Evolutionary conservation across 1,140 invertebrate genomes (phyloP).

Genomic region (Eupristina koningsbergeri): DNA sequence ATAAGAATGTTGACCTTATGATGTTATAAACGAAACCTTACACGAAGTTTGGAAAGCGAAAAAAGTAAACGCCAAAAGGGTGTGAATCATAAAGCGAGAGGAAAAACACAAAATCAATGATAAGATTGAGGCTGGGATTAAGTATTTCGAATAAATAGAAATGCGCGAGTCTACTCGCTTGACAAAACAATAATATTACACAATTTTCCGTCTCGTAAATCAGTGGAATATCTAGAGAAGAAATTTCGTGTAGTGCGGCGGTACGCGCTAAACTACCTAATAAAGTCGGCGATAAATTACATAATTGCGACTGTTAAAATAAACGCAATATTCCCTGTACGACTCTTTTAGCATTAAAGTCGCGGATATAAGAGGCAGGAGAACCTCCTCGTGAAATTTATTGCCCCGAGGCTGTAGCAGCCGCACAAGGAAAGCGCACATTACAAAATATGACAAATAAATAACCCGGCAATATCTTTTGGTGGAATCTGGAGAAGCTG

Average conservation of each 20-base stretch:
- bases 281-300: conserved; percentile 53
- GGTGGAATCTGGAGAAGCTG: conserved; percentile 34
- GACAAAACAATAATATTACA: conserved; percentile 46
- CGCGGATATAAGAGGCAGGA: conserved; percentile 41
- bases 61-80: neutral
- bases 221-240: conserved; percentile 40
- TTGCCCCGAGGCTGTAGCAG: neutral
- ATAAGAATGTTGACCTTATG: neutral
- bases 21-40: neutral
- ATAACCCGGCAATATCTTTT: conserved; percentile 46
- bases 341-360: conserved; percentile 52
- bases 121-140: neutral
- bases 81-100: neutral
- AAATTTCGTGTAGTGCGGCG: conserved; percentile 28
- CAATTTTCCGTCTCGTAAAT: conserved; percentile 49
- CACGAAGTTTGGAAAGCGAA: neutral
- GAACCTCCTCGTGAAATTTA: conserved; percentile 44
- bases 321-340: conserved; percentile 47
- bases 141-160: conserved; percentile 26
- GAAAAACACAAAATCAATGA: neutral
- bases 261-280: conserved; percentile 44
- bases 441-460: conserved; percentile 53
- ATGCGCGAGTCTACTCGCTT: neutral
- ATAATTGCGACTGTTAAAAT: conserved; percentile 52
- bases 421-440: conserved; percentile 32